Percentiles rank a stretch among this genome's conserved stretches.
Evolutionary conservation across 2,888 invertebrate species (phyloP).

Genomic region (Sabellastarte sp.): DNA sequence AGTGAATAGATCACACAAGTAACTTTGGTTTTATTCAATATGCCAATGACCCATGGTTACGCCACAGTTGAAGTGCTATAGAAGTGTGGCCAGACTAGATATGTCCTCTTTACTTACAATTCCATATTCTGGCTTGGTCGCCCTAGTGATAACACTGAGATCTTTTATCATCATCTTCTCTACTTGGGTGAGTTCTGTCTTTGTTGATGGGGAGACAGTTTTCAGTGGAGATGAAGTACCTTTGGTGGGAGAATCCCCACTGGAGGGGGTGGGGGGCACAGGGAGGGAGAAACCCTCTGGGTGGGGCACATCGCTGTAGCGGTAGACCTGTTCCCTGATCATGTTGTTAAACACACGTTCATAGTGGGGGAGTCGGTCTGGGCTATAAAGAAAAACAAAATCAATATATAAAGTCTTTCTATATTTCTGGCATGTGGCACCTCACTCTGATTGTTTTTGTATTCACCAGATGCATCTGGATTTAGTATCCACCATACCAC

Average conservation of each 20-base stretch:
- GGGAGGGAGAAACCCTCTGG: not conserved
- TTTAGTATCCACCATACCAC: too few species aligned
- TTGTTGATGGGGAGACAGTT: not conserved
- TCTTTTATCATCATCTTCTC: slow-evolving; percentile 39
- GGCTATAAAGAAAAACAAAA: slow-evolving; percentile 36
- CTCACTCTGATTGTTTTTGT: too few species aligned
- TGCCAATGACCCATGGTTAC: too few species aligned
- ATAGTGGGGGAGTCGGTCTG: slow-evolving; percentile 52
- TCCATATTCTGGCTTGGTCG: slow-evolving; percentile 7
- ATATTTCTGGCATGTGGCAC: too few species aligned
- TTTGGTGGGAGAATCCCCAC: too few species aligned
- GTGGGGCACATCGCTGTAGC: slow-evolving; percentile 31
- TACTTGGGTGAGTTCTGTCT: slow-evolving; percentile 27
- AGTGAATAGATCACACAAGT: too few species aligned
- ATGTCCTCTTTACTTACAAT: not conserved
- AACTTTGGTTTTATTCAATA: too few species aligned
- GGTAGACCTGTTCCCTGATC: slow-evolving; percentile 41
- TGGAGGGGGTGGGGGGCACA: not conserved
- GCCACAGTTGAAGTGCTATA: not conserved
- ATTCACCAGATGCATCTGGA: too few species aligned
- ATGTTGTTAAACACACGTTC: slow-evolving; percentile 48
- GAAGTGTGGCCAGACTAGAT: too few species aligned
- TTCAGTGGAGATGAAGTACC: not conserved
- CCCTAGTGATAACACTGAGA: slow-evolving; percentile 33
- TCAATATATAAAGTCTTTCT: too few species aligned